Evolutionary conservation across 2,797 vertebrate genomes (phyloP).

Genomic region (Sebastiscus albofasciatus): DNA sequence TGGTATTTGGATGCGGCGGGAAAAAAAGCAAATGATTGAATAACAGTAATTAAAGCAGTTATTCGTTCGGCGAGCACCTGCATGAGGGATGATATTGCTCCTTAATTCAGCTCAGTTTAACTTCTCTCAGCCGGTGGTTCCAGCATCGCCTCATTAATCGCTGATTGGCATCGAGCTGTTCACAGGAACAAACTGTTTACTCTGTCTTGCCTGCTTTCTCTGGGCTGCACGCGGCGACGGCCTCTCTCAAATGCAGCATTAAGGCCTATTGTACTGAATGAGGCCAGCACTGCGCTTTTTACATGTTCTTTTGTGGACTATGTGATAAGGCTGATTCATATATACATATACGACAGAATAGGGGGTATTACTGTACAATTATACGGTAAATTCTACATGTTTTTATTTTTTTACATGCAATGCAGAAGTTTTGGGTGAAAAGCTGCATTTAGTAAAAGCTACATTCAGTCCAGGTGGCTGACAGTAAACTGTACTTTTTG

Average conservation of each 20-base stretch:
- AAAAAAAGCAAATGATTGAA: slow-evolving; percentile 95
- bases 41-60: slow-evolving; percentile 99
- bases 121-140: slow-evolving; percentile 88
- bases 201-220: slow-evolving; percentile 80
- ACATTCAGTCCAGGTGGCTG: slow-evolving; percentile 7
- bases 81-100: slow-evolving; percentile 97
- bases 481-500: neutral
- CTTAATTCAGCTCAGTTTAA: slow-evolving; percentile 98
- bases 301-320: slow-evolving; percentile 24
- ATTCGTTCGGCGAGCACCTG: slow-evolving; percentile 99
- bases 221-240: slow-evolving; percentile 67
- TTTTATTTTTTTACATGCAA: neutral
- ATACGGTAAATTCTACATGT: neutral
- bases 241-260: slow-evolving; percentile 65
- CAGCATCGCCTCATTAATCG: slow-evolving; percentile 88
- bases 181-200: slow-evolving; percentile 86
- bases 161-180: slow-evolving; percentile 87
- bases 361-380: neutral
- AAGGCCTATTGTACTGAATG: slow-evolving; percentile 69
- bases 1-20: slow-evolving; percentile 82
- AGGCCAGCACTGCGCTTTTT: slow-evolving; percentile 31
- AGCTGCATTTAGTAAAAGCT: neutral
- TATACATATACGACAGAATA: neutral
- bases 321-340: slow-evolving; percentile 28
- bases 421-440: neutral